Percentiles rank a stretch among this genome's conserved stretches.
phyloP scores from a whole-genome alignment of 2,113 vertebrate genomes.

The Siniperca chuatsi region DNA sequence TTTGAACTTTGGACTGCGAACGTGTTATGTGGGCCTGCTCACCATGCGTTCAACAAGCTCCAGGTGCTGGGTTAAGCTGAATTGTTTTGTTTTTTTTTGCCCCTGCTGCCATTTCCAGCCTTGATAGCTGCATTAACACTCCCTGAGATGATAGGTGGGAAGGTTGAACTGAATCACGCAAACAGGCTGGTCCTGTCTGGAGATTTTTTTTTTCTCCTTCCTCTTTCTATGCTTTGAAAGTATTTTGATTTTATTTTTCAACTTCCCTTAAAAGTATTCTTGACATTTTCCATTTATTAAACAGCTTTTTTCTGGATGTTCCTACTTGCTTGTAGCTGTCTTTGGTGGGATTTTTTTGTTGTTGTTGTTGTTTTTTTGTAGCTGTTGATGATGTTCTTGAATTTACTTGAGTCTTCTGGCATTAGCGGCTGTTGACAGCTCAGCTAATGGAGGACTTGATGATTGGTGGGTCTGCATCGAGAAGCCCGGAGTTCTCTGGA shows the following conservation, averaged over 20 bases:
- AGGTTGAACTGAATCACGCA: conserved; percentile 19
- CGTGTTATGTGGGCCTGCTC: not conserved
- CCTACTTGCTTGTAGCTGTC: conserved; percentile 36
- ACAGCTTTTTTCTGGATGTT: not conserved
- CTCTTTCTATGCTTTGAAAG: conserved; percentile 5
- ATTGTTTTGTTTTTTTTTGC: not conserved
- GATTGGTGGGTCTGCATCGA: conserved; percentile 77
- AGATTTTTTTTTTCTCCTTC: not conserved
- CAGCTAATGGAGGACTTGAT: conserved; percentile 73
- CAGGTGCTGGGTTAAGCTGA: not conserved
- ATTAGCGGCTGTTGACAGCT: conserved; percentile 74
- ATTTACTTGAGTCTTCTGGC: conserved; percentile 65
- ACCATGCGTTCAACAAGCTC: not conserved
- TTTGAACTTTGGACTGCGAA: conserved; percentile 25
- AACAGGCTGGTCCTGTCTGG: conserved; percentile 76
- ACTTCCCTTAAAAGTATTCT: conserved; percentile 21
- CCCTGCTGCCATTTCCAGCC: conserved; percentile 15
- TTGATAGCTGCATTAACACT: not conserved
- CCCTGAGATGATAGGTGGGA: conserved; percentile 4
- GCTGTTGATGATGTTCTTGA: conserved; percentile 54
- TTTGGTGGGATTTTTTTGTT: conserved; percentile 33
- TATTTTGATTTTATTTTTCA: conserved; percentile 24
- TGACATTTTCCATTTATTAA: conserved; percentile 4
- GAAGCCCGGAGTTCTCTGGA: conserved; percentile 65
- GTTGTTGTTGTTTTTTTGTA: conserved; percentile 27